A percentile compares a stretch with the other conserved stretches of the same genome.
Conservation (phyloP, 2,797 vertebrate species). For the Podarcis lilfordi region DNA sequence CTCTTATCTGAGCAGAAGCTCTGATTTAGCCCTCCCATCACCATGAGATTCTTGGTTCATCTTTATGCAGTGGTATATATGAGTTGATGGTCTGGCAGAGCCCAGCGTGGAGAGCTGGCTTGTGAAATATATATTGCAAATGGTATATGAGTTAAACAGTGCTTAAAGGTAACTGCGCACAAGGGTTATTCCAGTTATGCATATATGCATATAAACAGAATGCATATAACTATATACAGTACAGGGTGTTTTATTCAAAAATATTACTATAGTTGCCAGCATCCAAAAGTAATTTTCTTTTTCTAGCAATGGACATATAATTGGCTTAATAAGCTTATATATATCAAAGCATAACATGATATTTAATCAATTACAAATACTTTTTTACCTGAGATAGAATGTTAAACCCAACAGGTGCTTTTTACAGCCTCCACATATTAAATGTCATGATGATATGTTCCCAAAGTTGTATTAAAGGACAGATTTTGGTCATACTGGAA, state of each 20-base stretch:
- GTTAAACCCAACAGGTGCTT: background rate
- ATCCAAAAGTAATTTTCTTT: background rate
- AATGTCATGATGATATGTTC: background rate
- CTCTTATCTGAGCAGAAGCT: background rate
- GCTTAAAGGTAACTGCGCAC: background rate
- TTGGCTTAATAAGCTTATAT: background rate
- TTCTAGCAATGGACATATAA: background rate
- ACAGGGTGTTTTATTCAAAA: background rate
- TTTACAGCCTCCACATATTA: background rate
- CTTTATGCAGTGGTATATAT: background rate
- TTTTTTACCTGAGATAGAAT: background rate
- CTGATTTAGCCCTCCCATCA: background rate
- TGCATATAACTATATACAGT: background rate
- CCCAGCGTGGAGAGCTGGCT: background rate
- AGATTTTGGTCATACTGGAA: background rate
- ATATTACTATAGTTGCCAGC: conserved; percentile 15
- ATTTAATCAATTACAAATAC: background rate
- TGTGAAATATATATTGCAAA: background rate
- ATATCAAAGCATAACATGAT: background rate
- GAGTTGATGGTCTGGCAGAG: background rate
- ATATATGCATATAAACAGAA: no score
- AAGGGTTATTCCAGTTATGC: background rate
- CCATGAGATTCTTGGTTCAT: background rate
- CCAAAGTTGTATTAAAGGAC: background rate
- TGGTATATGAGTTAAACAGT: background rate